These are phyloP conservation scores for Ceryle rudis DNA, from an alignment of 2,797 vertebrate species.

Conservation along the genomic window DNA sequence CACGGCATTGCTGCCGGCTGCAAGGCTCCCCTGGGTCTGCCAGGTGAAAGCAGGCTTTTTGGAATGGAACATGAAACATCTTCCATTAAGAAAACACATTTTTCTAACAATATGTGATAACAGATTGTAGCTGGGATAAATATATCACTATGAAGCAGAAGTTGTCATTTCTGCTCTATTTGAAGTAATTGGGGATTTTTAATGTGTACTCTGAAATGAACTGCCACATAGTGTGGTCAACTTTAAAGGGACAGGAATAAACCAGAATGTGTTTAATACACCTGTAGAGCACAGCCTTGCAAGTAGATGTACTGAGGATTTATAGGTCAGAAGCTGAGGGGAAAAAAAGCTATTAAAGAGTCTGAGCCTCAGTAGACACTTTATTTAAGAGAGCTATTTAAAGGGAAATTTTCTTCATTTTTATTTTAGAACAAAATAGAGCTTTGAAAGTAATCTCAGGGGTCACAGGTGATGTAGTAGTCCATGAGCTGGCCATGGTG, in stretches of 20 bases:
- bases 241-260: conserved; percentile 11
- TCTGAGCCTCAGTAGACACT: not conserved
- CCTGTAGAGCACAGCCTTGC: not conserved
- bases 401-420: conserved; percentile 10
- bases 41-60: not conserved
- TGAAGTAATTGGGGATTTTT: conserved; percentile 40
- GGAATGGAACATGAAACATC: not conserved
- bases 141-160: not conserved
- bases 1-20: not conserved
- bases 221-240: not conserved
- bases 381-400: conserved; percentile 10
- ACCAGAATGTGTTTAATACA: conserved; percentile 4
- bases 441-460: not conserved
- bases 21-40: not conserved
- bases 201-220: conserved; percentile 40
- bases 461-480: not conserved
- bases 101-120: conserved; percentile 11
- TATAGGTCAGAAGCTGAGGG: conserved; percentile 28
- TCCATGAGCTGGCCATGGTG: not conserved
- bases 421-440: not conserved
- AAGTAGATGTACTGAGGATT: not conserved
- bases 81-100: not conserved
- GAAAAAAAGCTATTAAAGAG: not conserved
- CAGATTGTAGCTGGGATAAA: conserved; percentile 54
- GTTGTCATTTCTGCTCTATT: conserved; percentile 48